phyloP scores from a whole-genome alignment of 1,140 invertebrate species.

The Zaprionus africanus region DNA sequence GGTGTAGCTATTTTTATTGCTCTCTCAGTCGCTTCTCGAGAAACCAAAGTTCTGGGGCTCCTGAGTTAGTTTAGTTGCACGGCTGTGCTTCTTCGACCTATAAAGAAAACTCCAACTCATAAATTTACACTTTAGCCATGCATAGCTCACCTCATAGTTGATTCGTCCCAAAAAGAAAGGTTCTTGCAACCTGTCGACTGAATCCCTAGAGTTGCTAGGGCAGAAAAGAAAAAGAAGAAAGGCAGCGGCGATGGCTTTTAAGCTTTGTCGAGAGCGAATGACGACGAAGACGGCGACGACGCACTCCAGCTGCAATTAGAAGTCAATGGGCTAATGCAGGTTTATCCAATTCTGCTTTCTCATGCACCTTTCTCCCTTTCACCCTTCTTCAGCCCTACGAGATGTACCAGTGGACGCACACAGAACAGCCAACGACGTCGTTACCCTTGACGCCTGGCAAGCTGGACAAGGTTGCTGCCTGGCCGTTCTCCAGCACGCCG shows the following conservation, averaged over 20 bases:
- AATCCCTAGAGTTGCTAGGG: not conserved
- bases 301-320: slow-evolving; percentile 66
- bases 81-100: too few species aligned
- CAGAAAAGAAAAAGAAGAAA: not conserved
- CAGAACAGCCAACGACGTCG: slow-evolving; percentile 88
- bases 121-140: too few species aligned
- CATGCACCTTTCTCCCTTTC: not conserved
- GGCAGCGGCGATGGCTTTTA: slow-evolving; percentile 54
- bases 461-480: slow-evolving; percentile 84
- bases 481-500: slow-evolving; percentile 77
- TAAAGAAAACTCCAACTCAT: not conserved
- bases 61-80: too few species aligned
- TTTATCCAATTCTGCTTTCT: slow-evolving; percentile 25
- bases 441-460: slow-evolving; percentile 90
- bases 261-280: slow-evolving; percentile 62
- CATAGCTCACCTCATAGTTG: not conserved
- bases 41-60: too few species aligned
- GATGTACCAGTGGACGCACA: slow-evolving; percentile 95
- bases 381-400: slow-evolving; percentile 89
- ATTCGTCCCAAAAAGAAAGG: not conserved
- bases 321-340: slow-evolving; percentile 62
- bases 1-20: too few species aligned
- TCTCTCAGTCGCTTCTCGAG: too few species aligned
- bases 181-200: not conserved
- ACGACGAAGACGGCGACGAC: slow-evolving; percentile 18